A percentile compares a stretch with the other conserved stretches of the same genome.
Conservation (phyloP, 2,797 vertebrate species). For the Manis pentadactyla region DNA sequence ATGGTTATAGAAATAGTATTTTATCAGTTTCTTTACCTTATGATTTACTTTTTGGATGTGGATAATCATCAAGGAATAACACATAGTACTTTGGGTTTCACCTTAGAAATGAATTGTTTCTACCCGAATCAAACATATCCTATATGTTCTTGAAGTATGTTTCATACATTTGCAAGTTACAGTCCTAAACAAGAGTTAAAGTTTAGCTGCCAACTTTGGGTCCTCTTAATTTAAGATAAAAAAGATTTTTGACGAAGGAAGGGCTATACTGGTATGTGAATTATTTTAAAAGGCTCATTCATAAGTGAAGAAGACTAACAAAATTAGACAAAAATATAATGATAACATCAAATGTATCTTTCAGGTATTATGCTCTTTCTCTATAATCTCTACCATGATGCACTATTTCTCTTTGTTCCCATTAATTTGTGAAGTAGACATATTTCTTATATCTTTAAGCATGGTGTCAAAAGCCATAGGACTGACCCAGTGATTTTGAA, state of each 20-base stretch:
- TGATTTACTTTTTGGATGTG: not conserved
- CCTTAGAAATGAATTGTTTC: slow-evolving; percentile 1
- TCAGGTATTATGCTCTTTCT: not conserved
- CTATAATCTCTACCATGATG: not conserved
- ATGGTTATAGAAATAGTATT: not conserved
- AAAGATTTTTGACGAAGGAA: slow-evolving; percentile 32
- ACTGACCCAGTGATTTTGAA: not conserved
- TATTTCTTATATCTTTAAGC: not conserved
- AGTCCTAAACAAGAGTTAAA: slow-evolving; percentile 21
- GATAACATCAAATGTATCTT: slow-evolving; percentile 46
- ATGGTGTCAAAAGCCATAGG: not conserved
- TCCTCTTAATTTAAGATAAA: slow-evolving; percentile 49
- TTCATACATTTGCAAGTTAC: slow-evolving; percentile 21
- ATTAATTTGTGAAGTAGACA: slow-evolving; percentile 1
- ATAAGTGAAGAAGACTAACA: slow-evolving; percentile 28
- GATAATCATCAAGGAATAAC: not conserved
- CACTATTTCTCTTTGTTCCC: not conserved
- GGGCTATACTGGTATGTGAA: not conserved
- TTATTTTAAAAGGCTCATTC: slow-evolving; percentile 50
- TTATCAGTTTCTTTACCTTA: not conserved
- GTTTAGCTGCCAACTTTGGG: slow-evolving; percentile 39
- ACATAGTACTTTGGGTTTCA: not conserved
- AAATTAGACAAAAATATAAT: slow-evolving; percentile 56
- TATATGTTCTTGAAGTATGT: slow-evolving; percentile 1
- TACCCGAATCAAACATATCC: not conserved